Conservation (phyloP, 2,888 invertebrate genomes). For the Cryptocephalus moraei region DNA sequence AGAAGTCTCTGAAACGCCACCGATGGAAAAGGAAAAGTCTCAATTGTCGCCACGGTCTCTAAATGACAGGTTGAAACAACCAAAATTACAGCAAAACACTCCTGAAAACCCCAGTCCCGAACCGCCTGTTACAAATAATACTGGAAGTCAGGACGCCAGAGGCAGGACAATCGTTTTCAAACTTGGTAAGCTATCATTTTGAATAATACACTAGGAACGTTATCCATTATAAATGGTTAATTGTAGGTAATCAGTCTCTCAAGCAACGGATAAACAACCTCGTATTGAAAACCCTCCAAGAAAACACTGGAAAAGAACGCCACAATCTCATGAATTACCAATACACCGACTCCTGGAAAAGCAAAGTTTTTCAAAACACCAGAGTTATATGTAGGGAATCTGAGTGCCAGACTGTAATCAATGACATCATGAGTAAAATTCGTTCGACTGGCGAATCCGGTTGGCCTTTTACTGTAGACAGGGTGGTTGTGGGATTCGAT, state of each 20-base stretch:
- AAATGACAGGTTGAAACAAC: conserved; percentile 33
- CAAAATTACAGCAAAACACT: conserved; percentile 29
- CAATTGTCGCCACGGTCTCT: conserved; percentile 25
- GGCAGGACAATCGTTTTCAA: no score
- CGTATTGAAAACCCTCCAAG: conserved; percentile 80
- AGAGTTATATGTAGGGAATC: conserved; percentile 64
- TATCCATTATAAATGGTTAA: no score
- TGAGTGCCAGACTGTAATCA: conserved; percentile 67
- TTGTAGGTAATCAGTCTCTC: conserved; percentile 54
- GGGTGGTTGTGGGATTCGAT: conserved; percentile 71
- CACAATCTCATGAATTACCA: conserved; percentile 29
- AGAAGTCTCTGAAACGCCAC: conserved; percentile 4
- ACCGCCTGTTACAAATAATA: conserved; percentile 12
- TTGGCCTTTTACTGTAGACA: conserved; percentile 35
- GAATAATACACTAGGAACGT: no score
- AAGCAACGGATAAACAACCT: conserved; percentile 83
- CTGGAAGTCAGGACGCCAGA: no score
- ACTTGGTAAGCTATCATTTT: no score
- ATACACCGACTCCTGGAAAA: conserved; percentile 62
- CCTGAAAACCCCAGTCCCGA: conserved; percentile 25
- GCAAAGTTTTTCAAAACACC: conserved; percentile 70
- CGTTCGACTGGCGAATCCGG: conserved; percentile 11
- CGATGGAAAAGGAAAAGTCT: conserved; percentile 3
- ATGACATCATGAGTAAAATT: conserved; percentile 48
- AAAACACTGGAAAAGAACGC: conserved; percentile 62